Conservation (phyloP, 2,888 invertebrate genomes). For the Acanthosepion pharaonis region DNA sequence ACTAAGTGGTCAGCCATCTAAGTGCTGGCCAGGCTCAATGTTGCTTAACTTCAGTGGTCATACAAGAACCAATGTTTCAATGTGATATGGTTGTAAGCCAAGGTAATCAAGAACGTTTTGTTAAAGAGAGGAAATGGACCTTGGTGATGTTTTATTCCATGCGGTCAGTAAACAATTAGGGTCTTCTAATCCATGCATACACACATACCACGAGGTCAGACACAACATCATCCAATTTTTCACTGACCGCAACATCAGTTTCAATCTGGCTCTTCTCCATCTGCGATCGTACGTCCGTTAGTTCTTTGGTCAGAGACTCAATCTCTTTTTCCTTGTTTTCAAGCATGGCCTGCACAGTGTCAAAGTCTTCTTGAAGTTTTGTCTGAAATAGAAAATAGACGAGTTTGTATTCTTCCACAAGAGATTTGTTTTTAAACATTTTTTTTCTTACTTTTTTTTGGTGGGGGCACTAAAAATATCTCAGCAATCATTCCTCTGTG, state of each 20-base stretch:
- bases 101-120: not conserved
- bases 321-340: slow-evolving; percentile 73
- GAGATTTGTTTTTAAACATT: too few species aligned
- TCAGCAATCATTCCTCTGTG: too few species aligned
- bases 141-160: not conserved
- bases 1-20: too few species aligned
- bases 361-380: slow-evolving; percentile 74
- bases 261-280: slow-evolving; percentile 18
- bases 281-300: slow-evolving; percentile 58
- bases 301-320: slow-evolving; percentile 68
- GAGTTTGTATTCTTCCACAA: not conserved
- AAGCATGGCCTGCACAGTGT: slow-evolving; percentile 73
- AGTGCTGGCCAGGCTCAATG: too few species aligned
- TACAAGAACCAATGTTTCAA: too few species aligned
- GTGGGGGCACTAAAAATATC: too few species aligned
- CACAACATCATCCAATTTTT: slow-evolving; percentile 45
- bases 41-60: too few species aligned
- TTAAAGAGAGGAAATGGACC: not conserved
- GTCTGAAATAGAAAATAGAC: slow-evolving; percentile 56
- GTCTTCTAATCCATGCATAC: slow-evolving; percentile 24
- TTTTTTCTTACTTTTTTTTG: too few species aligned
- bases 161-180: not conserved
- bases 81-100: too few species aligned
- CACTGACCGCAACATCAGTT: slow-evolving; percentile 52
- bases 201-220: slow-evolving; percentile 46